phyloP scores from a whole-genome alignment of 2,113 vertebrate genomes.

The Gallinago media region DNA sequence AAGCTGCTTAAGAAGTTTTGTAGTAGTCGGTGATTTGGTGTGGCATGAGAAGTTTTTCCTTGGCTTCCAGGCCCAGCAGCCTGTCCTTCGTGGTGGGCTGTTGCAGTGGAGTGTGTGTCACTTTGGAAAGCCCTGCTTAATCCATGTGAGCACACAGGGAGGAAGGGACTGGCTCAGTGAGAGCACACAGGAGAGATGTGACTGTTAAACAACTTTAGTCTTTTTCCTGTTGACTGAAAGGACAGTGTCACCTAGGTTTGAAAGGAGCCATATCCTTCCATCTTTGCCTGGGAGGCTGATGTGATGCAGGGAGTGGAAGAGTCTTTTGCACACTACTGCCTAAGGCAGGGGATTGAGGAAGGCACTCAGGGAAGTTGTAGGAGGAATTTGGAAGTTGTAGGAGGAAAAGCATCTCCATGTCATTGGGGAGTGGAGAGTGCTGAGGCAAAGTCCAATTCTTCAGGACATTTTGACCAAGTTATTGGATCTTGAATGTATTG shows the following conservation, averaged over 20 bases:
- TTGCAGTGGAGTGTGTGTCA: background rate
- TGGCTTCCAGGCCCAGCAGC: background rate
- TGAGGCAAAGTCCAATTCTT: constrained; percentile 6
- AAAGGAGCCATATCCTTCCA: background rate
- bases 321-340: constrained; percentile 11
- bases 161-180: background rate
- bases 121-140: background rate
- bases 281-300: background rate
- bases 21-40: background rate
- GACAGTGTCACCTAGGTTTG: background rate
- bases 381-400: background rate
- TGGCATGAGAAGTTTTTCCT: background rate
- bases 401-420: constrained; percentile 23
- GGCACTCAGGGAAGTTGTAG: constrained; percentile 46
- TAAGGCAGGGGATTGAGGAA: constrained; percentile 10
- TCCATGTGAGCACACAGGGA: background rate
- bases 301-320: background rate
- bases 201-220: background rate
- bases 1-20: background rate
- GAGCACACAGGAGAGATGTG: background rate
- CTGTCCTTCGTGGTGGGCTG: background rate
- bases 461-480: background rate
- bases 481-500: background rate
- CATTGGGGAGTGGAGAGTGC: background rate
- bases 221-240: background rate